Percentiles rank a stretch among this genome's conserved stretches.
Evolutionary conservation across 2,113 vertebrate genomes (phyloP).

Genomic region (Miniopterus natalensis): DNA sequence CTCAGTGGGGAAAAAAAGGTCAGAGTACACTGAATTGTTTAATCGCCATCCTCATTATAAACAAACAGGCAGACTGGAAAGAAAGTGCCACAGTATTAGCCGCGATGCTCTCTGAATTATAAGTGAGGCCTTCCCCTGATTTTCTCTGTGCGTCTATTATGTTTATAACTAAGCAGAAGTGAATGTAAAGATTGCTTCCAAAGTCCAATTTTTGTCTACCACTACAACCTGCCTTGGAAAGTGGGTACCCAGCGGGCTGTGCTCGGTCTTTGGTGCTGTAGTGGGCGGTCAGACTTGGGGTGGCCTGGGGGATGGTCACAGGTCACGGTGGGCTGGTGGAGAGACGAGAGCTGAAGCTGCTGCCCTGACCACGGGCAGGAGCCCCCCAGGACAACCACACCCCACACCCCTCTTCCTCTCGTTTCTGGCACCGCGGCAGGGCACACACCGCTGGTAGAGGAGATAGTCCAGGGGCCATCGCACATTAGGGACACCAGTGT

Average conservation of each 20-base stretch:
- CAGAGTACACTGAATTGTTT: conserved; percentile 38
- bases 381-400: neutral
- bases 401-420: neutral
- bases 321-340: neutral
- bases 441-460: neutral
- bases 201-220: neutral
- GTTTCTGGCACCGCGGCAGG: too few relatives aligned
- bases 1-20: neutral
- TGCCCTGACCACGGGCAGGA: neutral
- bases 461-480: neutral
- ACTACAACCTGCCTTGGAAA: neutral
- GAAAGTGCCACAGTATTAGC: neutral
- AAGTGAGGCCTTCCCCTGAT: neutral
- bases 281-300: neutral
- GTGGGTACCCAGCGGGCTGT: neutral
- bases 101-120: neutral
- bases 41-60: neutral
- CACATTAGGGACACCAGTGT: neutral
- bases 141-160: neutral
- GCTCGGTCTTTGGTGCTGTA: rapidly evolving
- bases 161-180: neutral
- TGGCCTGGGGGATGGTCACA: rapidly evolving
- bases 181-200: neutral
- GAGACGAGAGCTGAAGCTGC: neutral
- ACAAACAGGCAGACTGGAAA: conserved; percentile 24